These are phyloP conservation scores for Aphaenogaster floridana DNA, from an alignment of 1,140 invertebrate genomes.

Conservation along the genomic window DNA sequence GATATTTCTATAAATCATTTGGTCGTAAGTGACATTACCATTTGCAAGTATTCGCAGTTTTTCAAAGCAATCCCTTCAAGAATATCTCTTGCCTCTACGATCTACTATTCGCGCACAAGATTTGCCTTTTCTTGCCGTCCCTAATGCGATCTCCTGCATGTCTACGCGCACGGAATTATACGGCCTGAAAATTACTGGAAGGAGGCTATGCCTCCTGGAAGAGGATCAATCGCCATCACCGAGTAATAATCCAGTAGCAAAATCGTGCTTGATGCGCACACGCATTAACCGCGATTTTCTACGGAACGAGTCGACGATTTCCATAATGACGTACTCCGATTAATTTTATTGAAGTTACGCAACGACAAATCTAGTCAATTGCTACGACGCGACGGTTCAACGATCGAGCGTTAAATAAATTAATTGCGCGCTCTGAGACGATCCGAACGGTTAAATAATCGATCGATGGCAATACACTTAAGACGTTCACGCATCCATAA, in stretches of 20 bases:
- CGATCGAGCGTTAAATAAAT: slow-evolving; percentile 71
- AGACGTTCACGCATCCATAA: slow-evolving; percentile 51
- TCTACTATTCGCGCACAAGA: slow-evolving; percentile 20
- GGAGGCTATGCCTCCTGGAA: background rate
- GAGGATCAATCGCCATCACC: slow-evolving; percentile 26
- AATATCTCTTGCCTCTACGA: background rate
- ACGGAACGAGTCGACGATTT: slow-evolving; percentile 38
- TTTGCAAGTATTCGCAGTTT: background rate
- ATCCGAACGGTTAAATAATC: slow-evolving; percentile 69
- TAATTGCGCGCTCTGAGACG: slow-evolving; percentile 61
- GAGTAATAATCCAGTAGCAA: slow-evolving; percentile 51
- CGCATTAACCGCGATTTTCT: slow-evolving; percentile 47
- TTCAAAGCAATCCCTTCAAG: background rate
- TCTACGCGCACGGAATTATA: slow-evolving; percentile 38
- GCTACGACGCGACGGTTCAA: slow-evolving; percentile 51
- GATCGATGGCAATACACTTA: slow-evolving; percentile 51
- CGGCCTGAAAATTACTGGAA: slow-evolving; percentile 32
- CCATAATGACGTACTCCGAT: slow-evolving; percentile 39
- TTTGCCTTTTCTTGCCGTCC: slow-evolving; percentile 33
- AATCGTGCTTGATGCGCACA: slow-evolving; percentile 43
- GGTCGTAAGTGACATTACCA: background rate
- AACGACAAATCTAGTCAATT: slow-evolving; percentile 66
- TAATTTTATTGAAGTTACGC: slow-evolving; percentile 65
- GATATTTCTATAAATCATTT: background rate
- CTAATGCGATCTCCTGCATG: slow-evolving; percentile 12